A percentile compares a stretch with the other conserved stretches of the same genome.
phyloP scores from a whole-genome alignment of 1,140 invertebrate genomes.

The Himalopsyche phryganea region DNA sequence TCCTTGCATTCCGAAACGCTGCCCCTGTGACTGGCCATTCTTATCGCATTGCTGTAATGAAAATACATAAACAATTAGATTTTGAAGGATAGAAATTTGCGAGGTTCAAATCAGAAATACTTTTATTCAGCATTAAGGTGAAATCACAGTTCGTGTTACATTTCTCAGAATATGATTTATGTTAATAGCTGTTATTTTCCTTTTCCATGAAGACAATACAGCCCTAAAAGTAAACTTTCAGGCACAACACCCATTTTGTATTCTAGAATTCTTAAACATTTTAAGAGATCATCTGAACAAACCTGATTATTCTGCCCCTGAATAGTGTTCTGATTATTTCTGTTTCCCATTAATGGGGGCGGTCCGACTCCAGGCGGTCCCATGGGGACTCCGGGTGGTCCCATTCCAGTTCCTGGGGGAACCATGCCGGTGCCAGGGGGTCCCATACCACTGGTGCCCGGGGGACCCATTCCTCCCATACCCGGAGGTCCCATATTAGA shows the following conservation, averaged over 20 bases:
- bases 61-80: too few relatives aligned
- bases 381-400: constrained; percentile 13
- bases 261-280: too few relatives aligned
- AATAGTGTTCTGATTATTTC: constrained; percentile 12
- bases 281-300: too few relatives aligned
- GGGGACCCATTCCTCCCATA: constrained; percentile 10
- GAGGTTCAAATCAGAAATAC: too few relatives aligned
- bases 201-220: too few relatives aligned
- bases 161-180: too few relatives aligned
- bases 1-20: neutral
- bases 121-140: too few relatives aligned
- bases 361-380: constrained; percentile 15
- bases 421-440: constrained; percentile 23
- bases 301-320: constrained; percentile 30
- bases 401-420: constrained; percentile 13
- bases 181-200: too few relatives aligned
- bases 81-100: too few relatives aligned
- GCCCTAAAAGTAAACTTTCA: too few relatives aligned
- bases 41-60: neutral
- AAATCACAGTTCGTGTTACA: too few relatives aligned
- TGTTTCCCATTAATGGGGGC: constrained; percentile 12
- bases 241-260: too few relatives aligned
- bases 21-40: constrained; percentile 31
- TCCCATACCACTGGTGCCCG: constrained; percentile 7
- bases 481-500: constrained; percentile 19